Evolutionary conservation across 2,888 invertebrate genomes (phyloP).

Genomic region (Lycaena phlaeas): DNA sequence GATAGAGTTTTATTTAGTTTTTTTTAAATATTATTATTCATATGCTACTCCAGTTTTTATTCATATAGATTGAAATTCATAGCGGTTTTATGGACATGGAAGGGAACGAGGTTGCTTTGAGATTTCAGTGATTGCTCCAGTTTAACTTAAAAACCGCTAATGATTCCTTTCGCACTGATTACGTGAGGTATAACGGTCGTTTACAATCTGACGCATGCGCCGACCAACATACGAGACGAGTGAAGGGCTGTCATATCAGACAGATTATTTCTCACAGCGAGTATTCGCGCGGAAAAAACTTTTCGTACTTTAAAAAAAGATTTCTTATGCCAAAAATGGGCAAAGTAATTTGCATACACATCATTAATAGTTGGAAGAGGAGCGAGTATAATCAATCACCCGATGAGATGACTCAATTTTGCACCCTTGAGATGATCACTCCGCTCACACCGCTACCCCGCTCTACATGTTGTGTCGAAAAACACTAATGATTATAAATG

Average conservation of each 20-base stretch:
- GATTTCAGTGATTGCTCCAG: too few relatives aligned
- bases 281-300: constrained; percentile 47
- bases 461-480: constrained; percentile 22
- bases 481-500: constrained; percentile 65
- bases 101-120: too few relatives aligned
- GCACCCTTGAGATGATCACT: constrained; percentile 47
- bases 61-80: constrained; percentile 19
- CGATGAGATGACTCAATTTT: constrained; percentile 66
- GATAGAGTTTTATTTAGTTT: background rate
- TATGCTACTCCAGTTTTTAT: constrained; percentile 58
- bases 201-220: constrained; percentile 25
- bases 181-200: constrained; percentile 61
- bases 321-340: constrained; percentile 33
- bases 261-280: constrained; percentile 49
- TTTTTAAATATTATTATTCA: too few relatives aligned
- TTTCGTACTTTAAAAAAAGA: constrained; percentile 40
- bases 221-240: constrained; percentile 25
- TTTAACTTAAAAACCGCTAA: constrained; percentile 70
- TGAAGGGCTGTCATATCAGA: constrained; percentile 66
- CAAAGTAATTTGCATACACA: constrained; percentile 45
- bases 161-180: constrained; percentile 66
- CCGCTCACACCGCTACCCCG: constrained; percentile 22
- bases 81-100: too few relatives aligned
- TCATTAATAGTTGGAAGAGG: constrained; percentile 44
- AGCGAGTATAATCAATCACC: constrained; percentile 60